phyloP scores from a whole-genome alignment of 2,888 invertebrate species.

The Leptura quadrifasciata region DNA sequence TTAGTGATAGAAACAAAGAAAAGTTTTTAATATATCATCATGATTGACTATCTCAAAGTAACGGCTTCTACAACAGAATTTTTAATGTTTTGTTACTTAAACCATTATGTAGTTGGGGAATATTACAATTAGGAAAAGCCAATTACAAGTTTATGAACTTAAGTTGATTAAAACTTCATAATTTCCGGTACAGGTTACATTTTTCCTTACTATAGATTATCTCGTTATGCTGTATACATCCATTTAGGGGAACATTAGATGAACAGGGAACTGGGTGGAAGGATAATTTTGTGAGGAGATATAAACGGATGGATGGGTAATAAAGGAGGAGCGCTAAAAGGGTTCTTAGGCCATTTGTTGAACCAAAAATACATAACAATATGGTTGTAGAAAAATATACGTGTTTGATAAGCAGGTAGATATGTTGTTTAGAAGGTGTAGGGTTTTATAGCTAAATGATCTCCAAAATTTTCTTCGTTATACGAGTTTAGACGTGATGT shows the following conservation, averaged over 20 bases:
- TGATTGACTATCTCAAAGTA: too few species aligned
- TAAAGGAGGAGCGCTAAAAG: background rate
- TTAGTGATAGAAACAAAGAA: too few species aligned
- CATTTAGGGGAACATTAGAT: background rate
- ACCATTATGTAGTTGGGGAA: background rate
- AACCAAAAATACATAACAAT: too few species aligned
- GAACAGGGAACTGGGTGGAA: background rate
- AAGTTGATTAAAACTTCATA: background rate
- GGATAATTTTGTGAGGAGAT: background rate
- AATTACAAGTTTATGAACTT: background rate
- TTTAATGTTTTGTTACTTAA: too few species aligned
- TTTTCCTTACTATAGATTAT: background rate
- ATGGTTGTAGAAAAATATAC: too few species aligned
- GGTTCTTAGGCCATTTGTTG: background rate
- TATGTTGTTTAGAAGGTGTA: too few species aligned
- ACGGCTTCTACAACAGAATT: too few species aligned
- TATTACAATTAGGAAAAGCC: background rate
- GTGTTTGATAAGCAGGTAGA: too few species aligned
- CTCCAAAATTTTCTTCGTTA: too few species aligned
- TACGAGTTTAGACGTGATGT: too few species aligned
- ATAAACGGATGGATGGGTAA: background rate
- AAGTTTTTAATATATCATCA: too few species aligned
- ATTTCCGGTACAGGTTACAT: background rate
- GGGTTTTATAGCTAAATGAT: too few species aligned
- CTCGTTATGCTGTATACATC: background rate